A percentile compares a stretch with the other conserved stretches of the same genome.
These are phyloP conservation scores for Coptodon bakossiorum DNA, from an alignment of 2,113 vertebrate genomes.

Conservation along the genomic window DNA sequence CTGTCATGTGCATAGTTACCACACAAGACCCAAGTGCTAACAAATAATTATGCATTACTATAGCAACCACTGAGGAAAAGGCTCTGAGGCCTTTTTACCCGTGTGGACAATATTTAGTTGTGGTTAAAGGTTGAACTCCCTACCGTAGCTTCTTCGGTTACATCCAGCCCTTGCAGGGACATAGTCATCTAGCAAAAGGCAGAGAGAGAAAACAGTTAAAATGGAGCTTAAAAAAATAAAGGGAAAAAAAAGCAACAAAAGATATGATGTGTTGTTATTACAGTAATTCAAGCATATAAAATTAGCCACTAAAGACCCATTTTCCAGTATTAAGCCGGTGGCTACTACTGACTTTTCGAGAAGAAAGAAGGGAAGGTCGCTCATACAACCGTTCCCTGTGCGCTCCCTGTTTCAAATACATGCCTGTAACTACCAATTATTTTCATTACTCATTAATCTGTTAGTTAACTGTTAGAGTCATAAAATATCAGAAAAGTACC, in stretches of 20 bases:
- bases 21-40: constrained; percentile 29
- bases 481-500: not conserved
- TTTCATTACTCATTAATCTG: not conserved
- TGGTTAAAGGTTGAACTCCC: constrained; percentile 3
- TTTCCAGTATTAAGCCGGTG: not conserved
- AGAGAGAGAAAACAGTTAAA: not conserved
- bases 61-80: constrained; percentile 22
- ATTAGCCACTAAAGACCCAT: not conserved
- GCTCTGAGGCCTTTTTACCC: not conserved
- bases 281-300: not conserved
- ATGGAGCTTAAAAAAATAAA: not conserved
- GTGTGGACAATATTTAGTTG: not conserved
- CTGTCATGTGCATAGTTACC: constrained; percentile 23
- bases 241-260: not conserved
- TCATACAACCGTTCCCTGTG: not conserved
- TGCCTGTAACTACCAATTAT: not conserved
- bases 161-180: constrained; percentile 50
- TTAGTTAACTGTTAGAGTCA: not conserved
- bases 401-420: not conserved
- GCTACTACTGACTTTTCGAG: not conserved
- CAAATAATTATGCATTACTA: constrained; percentile 30
- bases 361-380: not conserved
- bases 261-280: not conserved
- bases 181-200: constrained; percentile 59
- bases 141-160: constrained; percentile 54